Evolutionary conservation across 64 coral and sea anemone species (phyloP).

Genomic region (Montipora efflorescens): DNA sequence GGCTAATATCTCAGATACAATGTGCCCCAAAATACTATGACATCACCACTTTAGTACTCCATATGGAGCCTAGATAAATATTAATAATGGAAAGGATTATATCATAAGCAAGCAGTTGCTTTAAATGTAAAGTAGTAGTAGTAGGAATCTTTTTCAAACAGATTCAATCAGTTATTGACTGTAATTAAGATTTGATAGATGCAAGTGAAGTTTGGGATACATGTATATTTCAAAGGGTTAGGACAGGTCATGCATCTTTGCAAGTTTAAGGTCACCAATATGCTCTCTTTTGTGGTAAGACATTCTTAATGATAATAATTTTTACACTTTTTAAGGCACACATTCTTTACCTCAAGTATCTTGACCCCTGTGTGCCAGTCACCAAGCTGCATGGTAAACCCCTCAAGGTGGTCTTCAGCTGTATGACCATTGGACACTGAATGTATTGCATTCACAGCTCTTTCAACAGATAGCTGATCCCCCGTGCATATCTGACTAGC

Average conservation of each 20-base stretch:
- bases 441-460: conserved; percentile 47
- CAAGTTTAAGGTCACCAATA: not conserved
- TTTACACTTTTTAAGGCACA: conserved; percentile 36
- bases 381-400: conserved; percentile 21
- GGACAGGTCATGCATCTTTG: conserved; percentile 7
- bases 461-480: conserved; percentile 41
- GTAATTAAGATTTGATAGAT: not conserved
- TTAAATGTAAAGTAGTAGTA: no score
- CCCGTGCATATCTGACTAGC: conserved; percentile 27
- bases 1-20: no score
- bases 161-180: not conserved
- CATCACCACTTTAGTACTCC: no score
- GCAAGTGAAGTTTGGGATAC: not conserved
- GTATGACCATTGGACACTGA: conserved; percentile 44
- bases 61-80: no score
- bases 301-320: conserved; percentile 34
- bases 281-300: not conserved
- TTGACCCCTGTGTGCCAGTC: not conserved
- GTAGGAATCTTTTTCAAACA: not conserved
- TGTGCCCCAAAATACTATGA: no score
- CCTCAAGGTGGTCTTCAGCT: conserved; percentile 40
- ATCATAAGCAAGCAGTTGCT: no score
- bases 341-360: conserved; percentile 26
- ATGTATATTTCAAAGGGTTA: not conserved
- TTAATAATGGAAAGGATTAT: no score